phyloP scores from a whole-genome alignment of 2,888 invertebrate genomes.

The Caenorhabditis virilis region DNA sequence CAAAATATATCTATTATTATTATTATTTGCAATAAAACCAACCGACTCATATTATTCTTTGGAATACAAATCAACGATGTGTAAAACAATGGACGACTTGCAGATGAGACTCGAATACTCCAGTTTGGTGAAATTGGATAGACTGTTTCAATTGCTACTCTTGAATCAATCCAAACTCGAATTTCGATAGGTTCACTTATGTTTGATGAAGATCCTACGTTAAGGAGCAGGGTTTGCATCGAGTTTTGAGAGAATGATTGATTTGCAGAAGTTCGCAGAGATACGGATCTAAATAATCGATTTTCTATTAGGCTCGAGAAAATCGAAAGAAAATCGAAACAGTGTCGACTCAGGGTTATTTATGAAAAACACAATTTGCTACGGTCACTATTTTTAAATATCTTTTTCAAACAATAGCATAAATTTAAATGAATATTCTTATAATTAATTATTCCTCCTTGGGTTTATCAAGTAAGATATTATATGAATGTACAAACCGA shows the following conservation, averaged over 20 bases:
- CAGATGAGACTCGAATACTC: constrained; percentile 45
- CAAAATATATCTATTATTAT: neutral
- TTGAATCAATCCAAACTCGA: constrained; percentile 58
- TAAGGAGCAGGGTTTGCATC: constrained; percentile 53
- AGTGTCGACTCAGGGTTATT: no score
- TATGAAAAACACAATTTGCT: no score
- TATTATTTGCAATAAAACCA: neutral
- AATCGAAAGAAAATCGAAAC: no score
- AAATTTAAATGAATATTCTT: no score
- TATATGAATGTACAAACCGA: no score
- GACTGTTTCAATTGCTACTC: constrained; percentile 55
- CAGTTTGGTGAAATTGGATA: constrained; percentile 53
- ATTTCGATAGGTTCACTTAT: constrained; percentile 26
- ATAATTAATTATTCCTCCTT: no score
- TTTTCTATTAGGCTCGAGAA: neutral
- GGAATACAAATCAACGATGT: constrained; percentile 48
- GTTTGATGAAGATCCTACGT: constrained; percentile 24
- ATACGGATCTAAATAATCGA: constrained; percentile 44
- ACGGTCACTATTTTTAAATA: no score
- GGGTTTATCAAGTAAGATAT: no score
- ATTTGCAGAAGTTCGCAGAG: constrained; percentile 50
- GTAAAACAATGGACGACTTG: constrained; percentile 46
- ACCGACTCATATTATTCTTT: constrained; percentile 35
- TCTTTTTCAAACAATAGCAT: no score
- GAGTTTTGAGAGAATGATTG: constrained; percentile 53